phyloP scores from a whole-genome alignment of 2,113 vertebrate species.

The Calidris pugnax region DNA sequence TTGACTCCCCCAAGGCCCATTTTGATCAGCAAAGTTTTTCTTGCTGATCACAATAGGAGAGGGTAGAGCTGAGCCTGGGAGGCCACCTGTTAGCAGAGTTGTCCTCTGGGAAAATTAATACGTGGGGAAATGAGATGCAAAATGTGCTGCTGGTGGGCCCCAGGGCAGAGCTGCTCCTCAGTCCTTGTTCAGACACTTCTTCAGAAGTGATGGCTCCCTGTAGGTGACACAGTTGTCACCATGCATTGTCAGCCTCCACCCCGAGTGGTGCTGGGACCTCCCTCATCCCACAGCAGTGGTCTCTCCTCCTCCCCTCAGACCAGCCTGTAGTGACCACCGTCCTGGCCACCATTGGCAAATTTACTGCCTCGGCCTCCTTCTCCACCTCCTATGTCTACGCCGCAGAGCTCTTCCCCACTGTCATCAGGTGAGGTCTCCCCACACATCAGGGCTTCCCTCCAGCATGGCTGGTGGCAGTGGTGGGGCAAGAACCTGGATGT shows the following conservation, averaged over 20 bases:
- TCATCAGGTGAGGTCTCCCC: conserved; percentile 76
- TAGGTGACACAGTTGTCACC: background rate
- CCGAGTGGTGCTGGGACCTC: fast-evolving
- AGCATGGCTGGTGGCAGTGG: background rate
- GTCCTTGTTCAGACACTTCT: fast-evolving
- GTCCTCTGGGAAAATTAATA: background rate
- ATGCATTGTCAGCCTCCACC: fast-evolving
- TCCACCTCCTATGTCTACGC: conserved; percentile 79
- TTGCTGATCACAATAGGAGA: fast-evolving
- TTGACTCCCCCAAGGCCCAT: too few species aligned
- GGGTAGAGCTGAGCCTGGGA: background rate
- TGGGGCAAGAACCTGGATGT: fast-evolving
- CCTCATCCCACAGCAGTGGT: fast-evolving
- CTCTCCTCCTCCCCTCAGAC: conserved; percentile 45
- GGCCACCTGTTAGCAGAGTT: background rate
- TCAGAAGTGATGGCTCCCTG: background rate
- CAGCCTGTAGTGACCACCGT: conserved; percentile 61
- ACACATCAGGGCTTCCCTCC: fast-evolving
- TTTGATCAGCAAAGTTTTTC: background rate
- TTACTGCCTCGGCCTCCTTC: conserved; percentile 66
- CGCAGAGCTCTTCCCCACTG: conserved; percentile 86
- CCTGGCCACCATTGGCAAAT: conserved; percentile 80
- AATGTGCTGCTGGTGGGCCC: background rate
- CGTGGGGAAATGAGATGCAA: background rate
- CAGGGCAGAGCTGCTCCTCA: background rate